A percentile compares a stretch with the other conserved stretches of the same genome.
phyloP scores from a whole-genome alignment of 2,888 invertebrate species.

The Eupithecia dodoneata region DNA sequence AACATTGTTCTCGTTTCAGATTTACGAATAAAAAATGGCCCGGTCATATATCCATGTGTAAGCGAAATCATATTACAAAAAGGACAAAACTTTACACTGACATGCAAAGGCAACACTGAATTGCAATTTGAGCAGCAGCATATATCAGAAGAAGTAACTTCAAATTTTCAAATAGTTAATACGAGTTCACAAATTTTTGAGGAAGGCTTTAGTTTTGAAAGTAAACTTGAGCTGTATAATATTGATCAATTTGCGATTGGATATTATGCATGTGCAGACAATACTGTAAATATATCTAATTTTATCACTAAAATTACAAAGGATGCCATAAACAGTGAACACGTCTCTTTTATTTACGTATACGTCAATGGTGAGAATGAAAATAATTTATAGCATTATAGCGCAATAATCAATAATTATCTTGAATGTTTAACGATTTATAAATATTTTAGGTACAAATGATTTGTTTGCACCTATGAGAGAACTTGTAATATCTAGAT shows the following conservation, averaged over 20 bases:
- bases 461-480: conserved; percentile 74
- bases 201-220: conserved; percentile 67
- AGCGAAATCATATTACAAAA: conserved; percentile 70
- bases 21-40: conserved; percentile 63
- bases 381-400: not conserved
- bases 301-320: conserved; percentile 58
- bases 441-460: conserved; percentile 72
- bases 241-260: conserved; percentile 79
- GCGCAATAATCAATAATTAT: not conserved
- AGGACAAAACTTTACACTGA: conserved; percentile 71
- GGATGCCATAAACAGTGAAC: conserved; percentile 68
- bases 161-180: conserved; percentile 49
- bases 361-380: conserved; percentile 75
- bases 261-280: conserved; percentile 83
- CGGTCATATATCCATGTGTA: conserved; percentile 63
- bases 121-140: conserved; percentile 71
- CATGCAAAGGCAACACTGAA: conserved; percentile 63
- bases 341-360: conserved; percentile 72
- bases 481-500: conserved; percentile 61
- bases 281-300: conserved; percentile 54
- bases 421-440: conserved; percentile 45
- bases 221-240: conserved; percentile 72
- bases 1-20: conserved; percentile 68
- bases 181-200: conserved; percentile 46
- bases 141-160: conserved; percentile 62